Evolutionary conservation across 2,888 invertebrate genomes (phyloP), one percentile per base, ranked within the genome.

Genomic region (Deroplatys truncata): DNA sequence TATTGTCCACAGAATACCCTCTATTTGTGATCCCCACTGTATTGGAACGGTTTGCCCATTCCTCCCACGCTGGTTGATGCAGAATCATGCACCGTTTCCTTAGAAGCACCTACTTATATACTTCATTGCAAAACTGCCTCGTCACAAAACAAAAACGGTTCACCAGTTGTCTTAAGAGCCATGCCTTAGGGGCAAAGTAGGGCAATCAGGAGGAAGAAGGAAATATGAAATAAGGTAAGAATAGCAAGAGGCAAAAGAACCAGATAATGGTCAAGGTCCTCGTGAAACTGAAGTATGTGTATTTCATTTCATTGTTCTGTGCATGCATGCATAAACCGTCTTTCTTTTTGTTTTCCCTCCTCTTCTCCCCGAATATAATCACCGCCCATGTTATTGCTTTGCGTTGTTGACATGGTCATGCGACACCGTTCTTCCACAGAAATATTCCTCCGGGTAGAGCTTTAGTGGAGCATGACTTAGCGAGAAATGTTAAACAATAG

Each of bases 401-500:
- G 20, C 20, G 16, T 72, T 72, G 20, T 72, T 72, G 56, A 72
- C 56, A 72, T 72, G 56, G 56, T 20, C 56, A 72, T 72, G 56
- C 25, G 83, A 83, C 82, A 87, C 82, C 87, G n/a, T 82, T 87
- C 82, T 29, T n/a, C 35, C 15, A 25, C n/a, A n/a, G 5, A 82
- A 87, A 13, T 87, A 35, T 87, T 83, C 56, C 56, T 85, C 82
- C 15, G 28, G 31, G 56, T 29, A 29, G 72, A 15, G 28, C 89
- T 88, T 90, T 89, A 90, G 89, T 90, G 90, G 90, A 90, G 90
- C 90, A 85, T 89, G 90, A 90, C 90, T 28, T 86, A 25, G 85
- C 56, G 56, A 49, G 85, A 28, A 13, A 28, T 25, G 72, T 28
- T 72, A 72, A 72, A 72, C 56, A 72, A 72, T 72, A 72, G 56